These are phyloP conservation scores for Dolomedes plantarius DNA, from an alignment of 2,888 invertebrate species.

Conservation along the genomic window DNA sequence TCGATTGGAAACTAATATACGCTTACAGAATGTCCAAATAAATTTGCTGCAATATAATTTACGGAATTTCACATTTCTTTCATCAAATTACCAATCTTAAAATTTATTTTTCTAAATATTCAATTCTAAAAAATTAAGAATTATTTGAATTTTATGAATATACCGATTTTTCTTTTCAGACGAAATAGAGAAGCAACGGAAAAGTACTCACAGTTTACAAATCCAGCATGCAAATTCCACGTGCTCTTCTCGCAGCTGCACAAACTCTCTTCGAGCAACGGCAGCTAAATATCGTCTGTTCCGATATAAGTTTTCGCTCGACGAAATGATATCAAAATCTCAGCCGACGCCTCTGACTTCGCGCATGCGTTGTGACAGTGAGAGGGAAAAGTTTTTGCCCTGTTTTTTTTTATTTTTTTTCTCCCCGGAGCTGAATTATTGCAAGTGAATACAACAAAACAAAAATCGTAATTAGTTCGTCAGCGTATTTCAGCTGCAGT, in stretches of 20 bases:
- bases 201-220: slow-evolving; percentile 10
- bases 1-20: too few species aligned
- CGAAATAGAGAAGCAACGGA: too few species aligned
- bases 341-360: slow-evolving; percentile 2
- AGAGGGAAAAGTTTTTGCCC: too few species aligned
- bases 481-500: background rate
- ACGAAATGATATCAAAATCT: slow-evolving; percentile 3
- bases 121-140: too few species aligned
- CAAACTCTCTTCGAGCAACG: background rate
- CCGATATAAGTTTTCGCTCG: background rate
- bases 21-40: too few species aligned
- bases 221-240: slow-evolving; percentile 32
- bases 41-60: too few species aligned
- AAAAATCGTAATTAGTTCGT: background rate
- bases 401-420: background rate
- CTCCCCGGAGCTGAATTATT: background rate
- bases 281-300: background rate
- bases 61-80: too few species aligned
- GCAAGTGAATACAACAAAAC: background rate
- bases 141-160: too few species aligned
- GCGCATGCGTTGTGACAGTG: background rate
- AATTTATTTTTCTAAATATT: too few species aligned
- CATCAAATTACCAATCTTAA: too few species aligned
- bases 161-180: too few species aligned
- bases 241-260: slow-evolving; percentile 31